These are phyloP conservation scores for Drosophila putrida DNA, from an alignment of 2,888 invertebrate species.

Conservation along the genomic window DNA sequence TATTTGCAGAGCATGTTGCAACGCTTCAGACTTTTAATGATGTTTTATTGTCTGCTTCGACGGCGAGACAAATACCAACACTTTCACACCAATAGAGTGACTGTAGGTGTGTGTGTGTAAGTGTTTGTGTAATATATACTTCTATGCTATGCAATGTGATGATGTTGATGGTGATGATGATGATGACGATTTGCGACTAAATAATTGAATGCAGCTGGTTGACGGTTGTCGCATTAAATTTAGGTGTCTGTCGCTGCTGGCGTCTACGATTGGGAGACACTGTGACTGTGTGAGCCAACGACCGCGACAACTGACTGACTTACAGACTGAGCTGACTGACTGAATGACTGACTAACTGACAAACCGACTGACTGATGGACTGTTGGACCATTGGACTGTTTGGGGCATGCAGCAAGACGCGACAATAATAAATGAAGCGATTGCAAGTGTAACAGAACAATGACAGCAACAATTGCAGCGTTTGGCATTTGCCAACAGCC, in stretches of 20 bases:
- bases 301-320: conserved; percentile 76
- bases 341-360: conserved; percentile 61
- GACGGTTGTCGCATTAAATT: conserved; percentile 82
- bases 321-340: conserved; percentile 40
- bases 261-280: conserved; percentile 63
- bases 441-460: conserved; percentile 82
- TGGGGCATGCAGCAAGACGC: conserved; percentile 48
- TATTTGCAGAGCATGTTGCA: conserved; percentile 75
- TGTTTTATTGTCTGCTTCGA: conserved; percentile 79
- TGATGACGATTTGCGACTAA: conserved; percentile 75
- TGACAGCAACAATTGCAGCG: conserved; percentile 80
- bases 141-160: conserved; percentile 56
- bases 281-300: conserved; percentile 75
- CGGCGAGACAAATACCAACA: conserved; percentile 56
- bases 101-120: background rate
- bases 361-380: conserved; percentile 33
- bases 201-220: conserved; percentile 84
- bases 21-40: conserved; percentile 78
- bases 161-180: conserved; percentile 53
- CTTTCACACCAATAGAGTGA: conserved; percentile 3
- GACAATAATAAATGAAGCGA: conserved; percentile 81
- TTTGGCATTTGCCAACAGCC: conserved; percentile 81
- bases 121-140: conserved; percentile 49
- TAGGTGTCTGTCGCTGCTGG: conserved; percentile 72
- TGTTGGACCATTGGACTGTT: conserved; percentile 18